Percentiles rank a stretch among this genome's conserved stretches.
phyloP scores from a whole-genome alignment of 2,797 vertebrate genomes.

The Cyclura pinguis region DNA sequence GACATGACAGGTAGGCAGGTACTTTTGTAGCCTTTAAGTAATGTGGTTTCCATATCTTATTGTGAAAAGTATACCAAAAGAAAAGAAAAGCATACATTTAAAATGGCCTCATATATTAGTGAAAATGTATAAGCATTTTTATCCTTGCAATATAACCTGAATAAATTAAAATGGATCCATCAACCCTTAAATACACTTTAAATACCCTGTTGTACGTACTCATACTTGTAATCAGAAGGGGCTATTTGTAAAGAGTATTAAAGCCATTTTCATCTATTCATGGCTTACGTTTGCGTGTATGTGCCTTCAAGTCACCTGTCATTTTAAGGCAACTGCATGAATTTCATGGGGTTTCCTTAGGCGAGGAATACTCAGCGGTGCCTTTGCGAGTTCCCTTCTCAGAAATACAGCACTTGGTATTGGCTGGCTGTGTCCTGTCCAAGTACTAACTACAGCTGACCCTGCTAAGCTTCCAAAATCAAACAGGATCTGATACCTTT shows the following conservation, averaged over 20 bases:
- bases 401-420: too few species aligned
- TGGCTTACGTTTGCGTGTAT: not conserved
- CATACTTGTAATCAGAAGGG: not conserved
- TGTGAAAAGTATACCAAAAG: not conserved
- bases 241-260: not conserved
- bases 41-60: not conserved
- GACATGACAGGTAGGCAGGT: fast-evolving
- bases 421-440: too few species aligned
- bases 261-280: not conserved
- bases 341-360: too few species aligned
- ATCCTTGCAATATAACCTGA: not conserved
- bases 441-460: too few species aligned
- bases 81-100: not conserved
- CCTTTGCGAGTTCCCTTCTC: too few species aligned
- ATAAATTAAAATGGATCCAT: not conserved
- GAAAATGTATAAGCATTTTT: not conserved
- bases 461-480: too few species aligned
- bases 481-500: too few species aligned
- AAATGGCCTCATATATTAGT: not conserved
- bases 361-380: too few species aligned
- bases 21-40: not conserved
- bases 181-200: not conserved
- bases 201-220: not conserved
- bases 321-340: too few species aligned
- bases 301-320: too few species aligned